Conservation (phyloP, 2,888 invertebrate genomes). For the Tipula helvola region DNA sequence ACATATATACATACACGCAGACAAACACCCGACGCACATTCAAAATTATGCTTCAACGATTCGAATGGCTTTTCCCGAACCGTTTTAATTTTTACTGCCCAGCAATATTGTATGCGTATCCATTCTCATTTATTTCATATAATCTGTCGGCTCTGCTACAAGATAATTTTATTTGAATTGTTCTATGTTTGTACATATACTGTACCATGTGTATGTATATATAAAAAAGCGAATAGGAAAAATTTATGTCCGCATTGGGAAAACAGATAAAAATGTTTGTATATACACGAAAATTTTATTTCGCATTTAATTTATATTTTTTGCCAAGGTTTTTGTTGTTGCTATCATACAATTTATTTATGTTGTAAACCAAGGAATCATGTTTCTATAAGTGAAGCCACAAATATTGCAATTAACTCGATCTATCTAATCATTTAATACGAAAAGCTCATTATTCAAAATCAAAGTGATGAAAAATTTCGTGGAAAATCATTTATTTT, state of each 20-base stretch:
- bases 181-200: background rate
- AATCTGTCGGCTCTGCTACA: background rate
- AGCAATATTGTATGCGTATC: background rate
- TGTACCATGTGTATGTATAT: background rate
- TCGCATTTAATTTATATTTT: background rate
- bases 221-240: background rate
- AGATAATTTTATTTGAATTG: background rate
- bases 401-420: background rate
- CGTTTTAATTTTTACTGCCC: background rate
- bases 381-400: background rate
- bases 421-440: background rate
- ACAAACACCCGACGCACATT: background rate
- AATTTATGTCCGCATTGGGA: background rate
- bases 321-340: background rate
- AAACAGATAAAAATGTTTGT: background rate
- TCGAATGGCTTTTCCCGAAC: background rate
- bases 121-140: background rate
- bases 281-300: background rate
- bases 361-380: background rate
- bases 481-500: background rate
- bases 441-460: background rate
- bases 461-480: background rate
- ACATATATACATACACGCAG: background rate
- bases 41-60: background rate
- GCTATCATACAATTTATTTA: background rate